Conservation (phyloP, 2,888 invertebrate species). For the Onthophagus sagittarius region DNA sequence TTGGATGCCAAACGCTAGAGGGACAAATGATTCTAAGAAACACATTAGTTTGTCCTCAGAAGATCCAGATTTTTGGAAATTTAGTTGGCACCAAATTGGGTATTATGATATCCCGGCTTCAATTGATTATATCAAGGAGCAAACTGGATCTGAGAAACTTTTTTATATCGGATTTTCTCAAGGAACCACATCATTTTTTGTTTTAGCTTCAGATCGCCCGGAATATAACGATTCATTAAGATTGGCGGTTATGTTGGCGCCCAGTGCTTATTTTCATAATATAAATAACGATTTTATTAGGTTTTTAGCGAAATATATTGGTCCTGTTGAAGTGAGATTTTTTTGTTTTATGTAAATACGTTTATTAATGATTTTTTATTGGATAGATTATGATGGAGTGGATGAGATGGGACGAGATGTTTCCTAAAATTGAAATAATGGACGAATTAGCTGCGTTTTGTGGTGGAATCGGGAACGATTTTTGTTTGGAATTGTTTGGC, state of each 20-base stretch:
- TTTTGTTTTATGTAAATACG: too few relatives aligned
- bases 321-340: constrained; percentile 18
- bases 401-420: too few relatives aligned
- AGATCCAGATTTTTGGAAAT: constrained; percentile 43
- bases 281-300: constrained; percentile 52
- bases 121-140: constrained; percentile 61
- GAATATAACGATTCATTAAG: constrained; percentile 59
- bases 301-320: constrained; percentile 14
- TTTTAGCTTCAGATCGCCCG: constrained; percentile 55
- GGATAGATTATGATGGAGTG: too few relatives aligned
- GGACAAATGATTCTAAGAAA: constrained; percentile 53
- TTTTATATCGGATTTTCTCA: constrained; percentile 71
- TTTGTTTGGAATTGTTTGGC: too few relatives aligned
- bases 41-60: constrained; percentile 50
- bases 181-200: constrained; percentile 60
- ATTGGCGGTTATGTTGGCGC: constrained; percentile 59
- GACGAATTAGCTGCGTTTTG: too few relatives aligned
- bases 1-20: constrained; percentile 60
- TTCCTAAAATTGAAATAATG: too few relatives aligned
- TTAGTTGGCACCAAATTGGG: constrained; percentile 71
- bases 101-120: constrained; percentile 70
- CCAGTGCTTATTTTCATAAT: constrained; percentile 55
- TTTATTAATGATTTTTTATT: too few relatives aligned
- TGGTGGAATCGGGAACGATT: too few relatives aligned
- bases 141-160: constrained; percentile 55